These are phyloP conservation scores for Agrotis segetum DNA, from an alignment of 2,888 invertebrate species.

Conservation along the genomic window DNA sequence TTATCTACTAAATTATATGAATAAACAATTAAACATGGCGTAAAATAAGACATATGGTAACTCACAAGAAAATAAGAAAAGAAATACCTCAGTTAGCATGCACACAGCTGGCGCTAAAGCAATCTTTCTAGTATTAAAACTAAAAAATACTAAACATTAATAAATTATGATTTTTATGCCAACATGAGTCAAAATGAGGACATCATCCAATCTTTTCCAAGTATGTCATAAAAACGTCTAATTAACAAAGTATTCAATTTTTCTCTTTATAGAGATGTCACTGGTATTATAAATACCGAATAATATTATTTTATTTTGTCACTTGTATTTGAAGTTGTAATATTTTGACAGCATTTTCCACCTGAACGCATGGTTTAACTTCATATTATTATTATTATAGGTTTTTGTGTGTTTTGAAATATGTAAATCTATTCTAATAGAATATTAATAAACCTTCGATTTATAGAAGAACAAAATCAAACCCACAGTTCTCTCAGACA, in stretches of 20 bases:
- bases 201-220: neutral
- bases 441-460: too few relatives aligned
- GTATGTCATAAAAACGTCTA: slow-evolving; percentile 1
- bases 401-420: too few relatives aligned
- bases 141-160: neutral
- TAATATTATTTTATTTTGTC: neutral
- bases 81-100: too few relatives aligned
- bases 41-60: too few relatives aligned
- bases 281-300: neutral
- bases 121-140: neutral
- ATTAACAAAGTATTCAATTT: neutral
- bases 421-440: too few relatives aligned
- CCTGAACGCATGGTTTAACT: too few relatives aligned
- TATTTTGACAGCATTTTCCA: neutral
- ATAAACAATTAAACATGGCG: too few relatives aligned
- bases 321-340: neutral
- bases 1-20: too few relatives aligned
- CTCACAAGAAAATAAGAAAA: too few relatives aligned
- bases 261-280: neutral
- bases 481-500: too few relatives aligned
- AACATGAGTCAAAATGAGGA: neutral
- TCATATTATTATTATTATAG: too few relatives aligned
- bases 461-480: too few relatives aligned
- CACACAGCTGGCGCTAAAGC: neutral
- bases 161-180: neutral